phyloP scores from a whole-genome alignment of 92 coral and sea anemone species.

The Porites rus region DNA sequence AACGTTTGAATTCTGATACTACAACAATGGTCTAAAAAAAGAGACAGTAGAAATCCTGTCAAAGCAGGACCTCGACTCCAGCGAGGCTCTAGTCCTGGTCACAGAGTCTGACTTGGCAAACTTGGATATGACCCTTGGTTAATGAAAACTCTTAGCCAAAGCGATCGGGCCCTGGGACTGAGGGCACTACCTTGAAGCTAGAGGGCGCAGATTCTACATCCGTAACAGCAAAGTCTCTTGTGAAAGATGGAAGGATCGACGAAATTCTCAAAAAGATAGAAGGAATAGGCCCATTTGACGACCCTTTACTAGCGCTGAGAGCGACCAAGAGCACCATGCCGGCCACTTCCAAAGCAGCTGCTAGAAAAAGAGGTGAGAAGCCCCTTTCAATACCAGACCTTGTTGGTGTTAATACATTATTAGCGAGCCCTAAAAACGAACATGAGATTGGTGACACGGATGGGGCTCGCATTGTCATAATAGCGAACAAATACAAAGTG shows the following conservation, averaged over 20 bases:
- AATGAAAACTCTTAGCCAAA: background rate
- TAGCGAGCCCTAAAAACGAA: background rate
- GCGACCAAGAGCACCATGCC: background rate
- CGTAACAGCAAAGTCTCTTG: background rate
- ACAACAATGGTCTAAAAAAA: background rate
- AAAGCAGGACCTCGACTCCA: background rate
- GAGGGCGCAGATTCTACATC: background rate
- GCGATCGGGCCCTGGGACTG: background rate
- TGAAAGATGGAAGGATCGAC: background rate
- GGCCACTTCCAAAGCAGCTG: background rate
- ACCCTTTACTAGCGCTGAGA: background rate
- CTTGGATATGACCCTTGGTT: slow-evolving; percentile 1
- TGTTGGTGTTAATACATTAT: background rate
- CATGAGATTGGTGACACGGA: background rate
- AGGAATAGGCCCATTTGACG: background rate
- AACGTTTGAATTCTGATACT: background rate
- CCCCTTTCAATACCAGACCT: background rate
- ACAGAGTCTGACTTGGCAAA: background rate
- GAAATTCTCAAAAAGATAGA: background rate
- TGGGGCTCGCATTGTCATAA: background rate
- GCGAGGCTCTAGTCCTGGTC: background rate
- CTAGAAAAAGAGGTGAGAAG: background rate
- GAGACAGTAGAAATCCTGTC: background rate
- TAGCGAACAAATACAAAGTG: background rate
- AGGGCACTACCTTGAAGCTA: background rate